A percentile compares a stretch with the other conserved stretches of the same genome.
phyloP scores from a whole-genome alignment of 2,888 invertebrate genomes.

The Nasonia oneida region DNA sequence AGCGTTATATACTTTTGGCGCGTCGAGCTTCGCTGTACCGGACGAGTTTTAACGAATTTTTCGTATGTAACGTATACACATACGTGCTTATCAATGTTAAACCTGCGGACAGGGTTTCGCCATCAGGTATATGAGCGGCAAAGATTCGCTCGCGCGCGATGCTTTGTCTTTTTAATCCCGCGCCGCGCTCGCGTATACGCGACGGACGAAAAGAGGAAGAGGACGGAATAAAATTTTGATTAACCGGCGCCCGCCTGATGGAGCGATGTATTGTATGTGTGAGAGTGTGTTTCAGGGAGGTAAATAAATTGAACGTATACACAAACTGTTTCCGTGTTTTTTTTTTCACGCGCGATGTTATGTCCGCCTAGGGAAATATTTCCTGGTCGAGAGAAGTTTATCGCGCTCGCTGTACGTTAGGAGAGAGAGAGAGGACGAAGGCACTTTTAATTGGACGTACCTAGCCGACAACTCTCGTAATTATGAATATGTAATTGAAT shows the following conservation, averaged over 20 bases:
- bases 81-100: background rate
- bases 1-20: constrained; percentile 2
- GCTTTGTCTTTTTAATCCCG: constrained; percentile 1
- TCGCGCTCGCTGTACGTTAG: background rate
- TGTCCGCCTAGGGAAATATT: background rate
- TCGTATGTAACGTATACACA: background rate
- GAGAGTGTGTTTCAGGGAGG: background rate
- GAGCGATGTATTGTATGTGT: background rate
- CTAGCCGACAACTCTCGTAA: constrained; percentile 12
- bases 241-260: background rate
- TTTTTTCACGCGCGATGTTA: background rate
- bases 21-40: background rate
- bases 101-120: constrained; percentile 8
- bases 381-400: background rate
- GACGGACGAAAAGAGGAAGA: background rate
- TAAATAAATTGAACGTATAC: constrained; percentile 18
- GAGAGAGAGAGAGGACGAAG: background rate
- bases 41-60: background rate
- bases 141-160: background rate
- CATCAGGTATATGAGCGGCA: background rate
- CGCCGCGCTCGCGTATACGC: no score
- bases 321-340: background rate
- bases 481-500: constrained; percentile 25
- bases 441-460: background rate
- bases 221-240: constrained; percentile 5